phyloP scores from a whole-genome alignment of 1,140 invertebrate genomes.

The Ylistrum balloti region DNA sequence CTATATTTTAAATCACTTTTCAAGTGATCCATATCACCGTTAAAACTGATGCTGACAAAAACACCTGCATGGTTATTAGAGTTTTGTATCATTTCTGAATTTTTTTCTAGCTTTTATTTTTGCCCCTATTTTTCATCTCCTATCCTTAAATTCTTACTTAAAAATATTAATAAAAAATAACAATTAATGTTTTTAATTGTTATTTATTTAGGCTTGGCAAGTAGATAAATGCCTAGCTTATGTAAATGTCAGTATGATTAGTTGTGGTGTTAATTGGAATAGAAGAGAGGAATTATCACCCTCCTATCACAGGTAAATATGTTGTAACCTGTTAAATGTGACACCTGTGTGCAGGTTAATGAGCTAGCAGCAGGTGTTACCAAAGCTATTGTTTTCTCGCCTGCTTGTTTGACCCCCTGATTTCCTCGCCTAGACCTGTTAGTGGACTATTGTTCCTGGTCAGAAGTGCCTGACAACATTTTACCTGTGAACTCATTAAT shows the following conservation, averaged over 20 bases:
- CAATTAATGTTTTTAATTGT: not conserved
- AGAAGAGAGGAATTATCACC: not conserved
- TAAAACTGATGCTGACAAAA: too few species aligned
- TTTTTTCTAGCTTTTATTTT: too few species aligned
- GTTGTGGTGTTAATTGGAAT: not conserved
- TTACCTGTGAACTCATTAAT: not conserved
- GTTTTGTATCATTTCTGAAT: too few species aligned
- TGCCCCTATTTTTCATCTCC: too few species aligned
- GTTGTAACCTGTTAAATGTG: conserved; percentile 2
- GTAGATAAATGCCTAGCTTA: not conserved
- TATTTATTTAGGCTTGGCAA: not conserved
- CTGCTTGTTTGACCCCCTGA: not conserved
- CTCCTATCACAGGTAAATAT: not conserved
- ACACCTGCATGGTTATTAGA: too few species aligned
- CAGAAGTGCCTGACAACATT: not conserved
- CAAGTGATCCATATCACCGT: too few species aligned
- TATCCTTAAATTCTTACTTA: too few species aligned
- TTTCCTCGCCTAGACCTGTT: not conserved
- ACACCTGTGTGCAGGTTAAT: not conserved
- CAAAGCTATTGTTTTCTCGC: conserved; percentile 19
- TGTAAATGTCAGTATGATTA: not conserved
- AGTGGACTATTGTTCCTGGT: not conserved
- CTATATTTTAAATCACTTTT: too few species aligned
- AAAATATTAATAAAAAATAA: too few species aligned
- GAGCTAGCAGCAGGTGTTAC: not conserved